Evolutionary conservation across 2,797 vertebrate genomes (phyloP).

Genomic region (Euthynnus affinis): DNA sequence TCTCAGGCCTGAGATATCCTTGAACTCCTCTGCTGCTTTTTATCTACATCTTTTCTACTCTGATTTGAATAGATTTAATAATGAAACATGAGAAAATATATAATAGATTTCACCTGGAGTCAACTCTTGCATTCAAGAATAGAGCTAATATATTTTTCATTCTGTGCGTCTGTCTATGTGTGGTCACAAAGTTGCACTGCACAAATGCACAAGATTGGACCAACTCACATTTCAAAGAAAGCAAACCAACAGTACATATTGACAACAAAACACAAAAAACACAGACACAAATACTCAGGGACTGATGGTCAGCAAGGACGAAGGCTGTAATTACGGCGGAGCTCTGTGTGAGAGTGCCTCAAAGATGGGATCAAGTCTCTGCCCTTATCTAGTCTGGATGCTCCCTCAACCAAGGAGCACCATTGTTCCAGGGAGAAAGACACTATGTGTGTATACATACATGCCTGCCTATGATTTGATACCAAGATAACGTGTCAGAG

Average conservation of each 20-base stretch:
- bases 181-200: slow-evolving; percentile 5
- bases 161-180: not conserved
- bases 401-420: slow-evolving; percentile 53
- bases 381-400: slow-evolving; percentile 59
- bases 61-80: slow-evolving; percentile 26
- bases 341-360: slow-evolving; percentile 53
- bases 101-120: slow-evolving; percentile 16
- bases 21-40: slow-evolving; percentile 24
- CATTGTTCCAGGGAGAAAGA: slow-evolving; percentile 50
- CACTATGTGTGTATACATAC: slow-evolving; percentile 17
- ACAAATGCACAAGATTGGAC: not conserved
- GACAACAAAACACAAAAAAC: slow-evolving; percentile 19
- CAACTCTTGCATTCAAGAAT: slow-evolving; percentile 13
- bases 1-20: slow-evolving; percentile 7
- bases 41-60: not conserved
- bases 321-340: slow-evolving; percentile 66
- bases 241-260: not conserved
- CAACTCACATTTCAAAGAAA: slow-evolving; percentile 1
- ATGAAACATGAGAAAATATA: slow-evolving; percentile 10
- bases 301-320: slow-evolving; percentile 47
- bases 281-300: slow-evolving; percentile 19
- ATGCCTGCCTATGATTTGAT: slow-evolving; percentile 22
- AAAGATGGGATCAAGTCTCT: slow-evolving; percentile 60
- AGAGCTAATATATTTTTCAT: not conserved
- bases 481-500: slow-evolving; percentile 31